phyloP scores from a whole-genome alignment of 2,888 invertebrate species.

The Melanostoma scalare region DNA sequence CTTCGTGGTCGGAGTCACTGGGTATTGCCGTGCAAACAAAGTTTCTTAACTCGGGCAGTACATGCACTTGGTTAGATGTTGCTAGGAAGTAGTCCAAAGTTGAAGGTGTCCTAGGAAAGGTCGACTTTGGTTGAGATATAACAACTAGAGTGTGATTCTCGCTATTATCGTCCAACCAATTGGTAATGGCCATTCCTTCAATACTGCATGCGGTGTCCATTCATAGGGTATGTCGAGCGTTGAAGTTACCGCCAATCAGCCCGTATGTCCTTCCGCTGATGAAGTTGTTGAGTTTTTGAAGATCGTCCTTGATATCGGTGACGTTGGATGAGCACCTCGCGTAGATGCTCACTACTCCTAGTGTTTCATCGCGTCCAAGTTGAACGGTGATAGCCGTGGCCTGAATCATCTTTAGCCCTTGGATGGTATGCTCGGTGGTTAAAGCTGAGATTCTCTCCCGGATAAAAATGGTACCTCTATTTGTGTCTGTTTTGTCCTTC shows the following conservation, averaged over 20 bases:
- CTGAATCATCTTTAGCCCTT: not conserved
- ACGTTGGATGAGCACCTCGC: not conserved
- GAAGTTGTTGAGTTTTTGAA: not conserved
- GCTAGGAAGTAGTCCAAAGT: conserved; percentile 14
- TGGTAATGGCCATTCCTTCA: not conserved
- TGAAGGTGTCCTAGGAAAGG: conserved; percentile 31
- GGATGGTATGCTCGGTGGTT: too few species aligned
- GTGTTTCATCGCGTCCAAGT: not conserved
- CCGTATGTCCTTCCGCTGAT: conserved; percentile 3
- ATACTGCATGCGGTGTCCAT: not conserved
- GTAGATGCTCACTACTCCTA: not conserved
- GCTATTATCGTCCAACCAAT: conserved; percentile 20
- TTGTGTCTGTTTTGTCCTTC: not conserved
- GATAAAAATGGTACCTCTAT: too few species aligned
- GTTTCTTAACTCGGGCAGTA: conserved; percentile 14
- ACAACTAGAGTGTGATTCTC: conserved; percentile 19
- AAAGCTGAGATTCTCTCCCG: too few species aligned
- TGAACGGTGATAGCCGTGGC: not conserved
- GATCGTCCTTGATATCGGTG: not conserved
- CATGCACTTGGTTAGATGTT: conserved; percentile 10
- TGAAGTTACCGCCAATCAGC: too few species aligned
- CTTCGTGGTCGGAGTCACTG: conserved; percentile 18
- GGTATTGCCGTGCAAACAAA: not conserved
- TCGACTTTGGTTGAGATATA: conserved; percentile 6
- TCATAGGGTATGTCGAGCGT: conserved; percentile 20